Base-by-base conservation (phyloP, 2,888 invertebrate genomes). In the Eretmocerus hayati region DNA sequence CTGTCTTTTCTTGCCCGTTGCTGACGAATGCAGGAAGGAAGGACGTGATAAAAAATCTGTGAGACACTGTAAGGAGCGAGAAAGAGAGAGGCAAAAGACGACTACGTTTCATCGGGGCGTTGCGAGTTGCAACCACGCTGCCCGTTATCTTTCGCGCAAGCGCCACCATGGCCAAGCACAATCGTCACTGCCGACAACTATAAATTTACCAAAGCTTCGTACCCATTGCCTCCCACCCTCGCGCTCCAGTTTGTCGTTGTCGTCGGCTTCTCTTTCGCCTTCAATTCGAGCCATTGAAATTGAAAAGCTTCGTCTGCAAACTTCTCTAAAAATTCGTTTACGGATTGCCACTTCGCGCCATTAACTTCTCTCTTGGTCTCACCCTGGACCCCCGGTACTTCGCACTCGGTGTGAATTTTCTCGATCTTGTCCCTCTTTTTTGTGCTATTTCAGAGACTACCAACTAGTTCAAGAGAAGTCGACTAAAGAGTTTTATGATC, bases 21-120 rank as follows among this genome's bases (percentile, higher is more conserved):
- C 49, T 53, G 52, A 53, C 52, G 52, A 53, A 53, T 53, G 52
- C 52, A 53, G 49, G 52, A 53, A 53, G 52, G 52, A 53, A 49
- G 44, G 43, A 49, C 52, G 46, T 42, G 52, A 52, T 53, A 53
- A 49, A 53, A 53, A 53, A 53, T 53, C 52, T 46, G 49, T 43
- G 49, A 49, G 49, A 49, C 44, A 49, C 38, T 48, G 30, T n/a
- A n/a, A n/a, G n/a, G n/a, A n/a, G n/a, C n/a, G n/a, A n/a, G n/a
- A n/a, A n/a, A n/a, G n/a, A n/a, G n/a, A n/a, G n/a, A n/a, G n/a
- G n/a, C n/a, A n/a, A n/a, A n/a, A n/a, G n/a, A n/a, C n/a, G n/a
- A n/a, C n/a, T n/a, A n/a, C n/a, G n/a, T n/a, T n/a, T n/a, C n/a
- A n/a, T n/a, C n/a, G n/a, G 33, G 11, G 26, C 26, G 26, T 6